Conservation (phyloP, 2,113 vertebrate species). For the Chaenocephalus aceratus region DNA sequence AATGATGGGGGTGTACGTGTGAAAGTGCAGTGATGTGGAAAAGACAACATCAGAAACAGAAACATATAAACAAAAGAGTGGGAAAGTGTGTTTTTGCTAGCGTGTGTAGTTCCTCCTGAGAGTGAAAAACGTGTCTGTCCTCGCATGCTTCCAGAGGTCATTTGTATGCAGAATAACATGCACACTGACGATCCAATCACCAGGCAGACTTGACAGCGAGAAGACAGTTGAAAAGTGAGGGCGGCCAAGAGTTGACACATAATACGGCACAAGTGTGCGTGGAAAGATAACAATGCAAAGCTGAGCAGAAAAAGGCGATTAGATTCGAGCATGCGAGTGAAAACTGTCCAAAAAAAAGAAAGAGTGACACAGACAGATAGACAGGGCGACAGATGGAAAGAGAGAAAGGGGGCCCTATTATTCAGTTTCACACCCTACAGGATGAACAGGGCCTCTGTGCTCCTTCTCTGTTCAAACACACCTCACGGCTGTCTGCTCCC, state of each 20-base stretch:
- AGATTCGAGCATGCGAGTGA: slow-evolving; percentile 22
- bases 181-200: slow-evolving; percentile 50
- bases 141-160: slow-evolving; percentile 45
- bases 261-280: slow-evolving; percentile 11
- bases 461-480: slow-evolving; percentile 83
- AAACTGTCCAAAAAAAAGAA: slow-evolving; percentile 30
- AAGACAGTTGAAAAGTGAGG: slow-evolving; percentile 55
- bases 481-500: slow-evolving; percentile 81
- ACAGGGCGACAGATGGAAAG: slow-evolving; percentile 47
- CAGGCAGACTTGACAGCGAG: slow-evolving; percentile 49
- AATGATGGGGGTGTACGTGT: slow-evolving; percentile 38
- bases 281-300: slow-evolving; percentile 27
- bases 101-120: not conserved
- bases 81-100: slow-evolving; percentile 23
- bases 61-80: slow-evolving; percentile 58
- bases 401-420: slow-evolving; percentile 51
- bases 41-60: slow-evolving; percentile 63
- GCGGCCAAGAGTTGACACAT: slow-evolving; percentile 52
- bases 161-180: slow-evolving; percentile 62
- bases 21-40: slow-evolving; percentile 63
- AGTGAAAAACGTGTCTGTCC: not conserved
- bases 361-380: slow-evolving; percentile 16
- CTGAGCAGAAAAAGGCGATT: not conserved
- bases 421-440: slow-evolving; percentile 74
- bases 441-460: slow-evolving; percentile 78